phyloP scores from a whole-genome alignment of 2,888 invertebrate species.

The Ctena decussata region DNA sequence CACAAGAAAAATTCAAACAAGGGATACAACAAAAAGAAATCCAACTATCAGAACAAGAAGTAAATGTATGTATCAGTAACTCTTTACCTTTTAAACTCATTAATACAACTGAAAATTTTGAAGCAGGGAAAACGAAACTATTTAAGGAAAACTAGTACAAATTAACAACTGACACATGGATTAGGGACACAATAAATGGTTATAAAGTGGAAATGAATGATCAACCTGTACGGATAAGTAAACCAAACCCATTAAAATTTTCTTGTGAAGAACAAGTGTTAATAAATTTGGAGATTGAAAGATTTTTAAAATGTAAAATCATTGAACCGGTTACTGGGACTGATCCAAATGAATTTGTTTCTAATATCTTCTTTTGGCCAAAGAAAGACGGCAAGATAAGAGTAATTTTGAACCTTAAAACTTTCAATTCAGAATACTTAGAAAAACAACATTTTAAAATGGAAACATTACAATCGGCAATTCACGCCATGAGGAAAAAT shows the following conservation, averaged over 20 bases:
- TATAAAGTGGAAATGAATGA: conserved; percentile 16
- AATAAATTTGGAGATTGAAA: conserved; percentile 4
- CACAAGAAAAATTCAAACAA: not conserved
- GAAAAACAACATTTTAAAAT: conserved; percentile 51
- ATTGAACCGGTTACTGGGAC: conserved; percentile 7
- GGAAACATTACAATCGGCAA: conserved; percentile 51
- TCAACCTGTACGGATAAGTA: not conserved
- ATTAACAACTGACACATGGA: conserved; percentile 21
- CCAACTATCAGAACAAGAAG: not conserved
- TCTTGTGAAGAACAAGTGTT: not conserved
- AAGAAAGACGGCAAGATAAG: conserved; percentile 26
- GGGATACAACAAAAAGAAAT: not conserved
- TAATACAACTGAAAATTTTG: not conserved
- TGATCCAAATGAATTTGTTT: conserved; percentile 28
- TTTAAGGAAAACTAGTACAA: conserved; percentile 13
- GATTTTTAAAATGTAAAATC: conserved; percentile 17
- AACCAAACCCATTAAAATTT: conserved; percentile 14
- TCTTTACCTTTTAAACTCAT: not conserved
- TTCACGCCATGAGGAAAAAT: conserved; percentile 24
- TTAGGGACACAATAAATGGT: conserved; percentile 14
- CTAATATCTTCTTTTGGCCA: conserved; percentile 37
- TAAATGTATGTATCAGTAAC: not conserved
- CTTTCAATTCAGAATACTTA: conserved; percentile 35
- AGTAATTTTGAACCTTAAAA: conserved; percentile 44
- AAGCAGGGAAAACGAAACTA: conserved; percentile 29